Percentiles rank a stretch among this genome's conserved stretches.
Conservation (phyloP, 2,888 invertebrate genomes). For the Polydrusus cervinus region DNA sequence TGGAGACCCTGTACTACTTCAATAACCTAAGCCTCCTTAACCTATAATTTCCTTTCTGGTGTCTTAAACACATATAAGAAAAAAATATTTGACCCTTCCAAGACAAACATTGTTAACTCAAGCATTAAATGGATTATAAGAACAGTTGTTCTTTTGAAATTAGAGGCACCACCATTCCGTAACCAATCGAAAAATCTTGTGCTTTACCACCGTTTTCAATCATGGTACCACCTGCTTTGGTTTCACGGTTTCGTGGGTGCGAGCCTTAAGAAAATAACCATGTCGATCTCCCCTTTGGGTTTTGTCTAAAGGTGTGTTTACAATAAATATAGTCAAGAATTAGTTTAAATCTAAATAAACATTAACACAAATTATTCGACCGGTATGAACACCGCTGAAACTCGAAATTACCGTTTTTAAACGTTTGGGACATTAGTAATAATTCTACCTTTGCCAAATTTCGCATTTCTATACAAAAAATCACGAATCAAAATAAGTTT, state of each 20-base stretch:
- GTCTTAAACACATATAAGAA: neutral
- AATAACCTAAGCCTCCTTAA: neutral
- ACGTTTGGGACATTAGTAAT: too few species aligned
- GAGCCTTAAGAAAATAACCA: constrained; percentile 30
- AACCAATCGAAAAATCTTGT: constrained; percentile 49
- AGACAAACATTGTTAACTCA: constrained; percentile 39
- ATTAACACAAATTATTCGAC: too few species aligned
- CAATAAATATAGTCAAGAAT: too few species aligned
- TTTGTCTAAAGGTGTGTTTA: constrained; percentile 16
- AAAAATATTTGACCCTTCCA: constrained; percentile 5
- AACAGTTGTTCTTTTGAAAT: constrained; percentile 37
- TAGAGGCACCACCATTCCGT: constrained; percentile 36
- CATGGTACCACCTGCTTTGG: constrained; percentile 48
- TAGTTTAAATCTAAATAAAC: too few species aligned
- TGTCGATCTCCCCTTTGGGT: constrained; percentile 24
- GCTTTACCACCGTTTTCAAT: constrained; percentile 46
- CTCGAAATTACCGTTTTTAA: too few species aligned
- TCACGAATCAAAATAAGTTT: too few species aligned
- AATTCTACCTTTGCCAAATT: too few species aligned
- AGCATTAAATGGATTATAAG: constrained; percentile 36
- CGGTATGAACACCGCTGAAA: too few species aligned
- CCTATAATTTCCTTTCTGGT: constrained; percentile 17
- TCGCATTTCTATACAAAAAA: too few species aligned
- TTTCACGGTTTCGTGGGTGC: constrained; percentile 48
- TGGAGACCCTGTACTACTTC: too few species aligned